Percentiles rank a stretch among this genome's conserved stretches.
Conservation (phyloP, 2,888 invertebrate genomes). For the Onchidella celtica region DNA sequence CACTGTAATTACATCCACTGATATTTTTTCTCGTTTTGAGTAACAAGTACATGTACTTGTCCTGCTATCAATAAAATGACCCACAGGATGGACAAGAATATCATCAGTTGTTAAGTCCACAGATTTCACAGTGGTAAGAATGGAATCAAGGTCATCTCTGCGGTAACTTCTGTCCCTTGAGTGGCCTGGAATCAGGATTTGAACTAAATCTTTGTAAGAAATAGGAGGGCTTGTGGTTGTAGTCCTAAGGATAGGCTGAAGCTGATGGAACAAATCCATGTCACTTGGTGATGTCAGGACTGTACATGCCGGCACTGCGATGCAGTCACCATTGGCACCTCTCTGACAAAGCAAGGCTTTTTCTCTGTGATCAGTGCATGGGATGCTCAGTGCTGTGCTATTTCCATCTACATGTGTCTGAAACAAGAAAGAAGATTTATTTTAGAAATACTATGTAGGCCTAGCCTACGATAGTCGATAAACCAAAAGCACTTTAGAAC, state of each 20-base stretch:
- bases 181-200: conserved; percentile 9
- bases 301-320: neutral
- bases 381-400: neutral
- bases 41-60: neutral
- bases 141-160: neutral
- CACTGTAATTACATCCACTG: conserved; percentile 12
- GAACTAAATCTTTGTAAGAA: conserved; percentile 24
- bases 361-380: neutral
- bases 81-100: conserved; percentile 21
- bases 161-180: neutral
- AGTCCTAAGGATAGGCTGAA: neutral
- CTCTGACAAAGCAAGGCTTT: neutral
- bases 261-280: conserved; percentile 1
- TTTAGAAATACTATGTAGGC: too few species aligned
- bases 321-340: neutral
- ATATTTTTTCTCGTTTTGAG: conserved; percentile 22
- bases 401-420: conserved; percentile 1
- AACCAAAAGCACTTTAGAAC: too few species aligned
- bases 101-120: conserved; percentile 39
- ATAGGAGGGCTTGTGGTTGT: neutral
- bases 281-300: conserved; percentile 9
- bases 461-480: too few species aligned
- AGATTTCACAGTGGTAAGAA: neutral
- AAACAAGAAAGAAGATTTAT: too few species aligned
- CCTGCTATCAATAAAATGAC: neutral